Conservation (phyloP, 2,113 vertebrate species). For the Varanus salvator region DNA sequence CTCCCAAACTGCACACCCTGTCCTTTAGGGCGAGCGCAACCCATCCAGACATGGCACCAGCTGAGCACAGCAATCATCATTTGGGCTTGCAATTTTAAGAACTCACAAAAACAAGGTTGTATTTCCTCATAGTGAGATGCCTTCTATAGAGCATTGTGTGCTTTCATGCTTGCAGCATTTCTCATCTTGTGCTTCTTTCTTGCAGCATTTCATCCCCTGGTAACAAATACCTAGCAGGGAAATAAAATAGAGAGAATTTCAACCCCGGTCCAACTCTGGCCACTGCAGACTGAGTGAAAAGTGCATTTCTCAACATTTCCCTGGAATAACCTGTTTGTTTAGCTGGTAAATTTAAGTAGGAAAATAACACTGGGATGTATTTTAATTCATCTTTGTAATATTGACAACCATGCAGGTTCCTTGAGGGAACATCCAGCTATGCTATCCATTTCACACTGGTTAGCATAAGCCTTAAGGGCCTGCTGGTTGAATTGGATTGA, state of each 20-base stretch:
- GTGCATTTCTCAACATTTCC: neutral
- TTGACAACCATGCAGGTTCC: constrained; percentile 21
- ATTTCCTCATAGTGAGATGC: neutral
- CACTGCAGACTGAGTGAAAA: neutral
- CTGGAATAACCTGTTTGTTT: constrained; percentile 7
- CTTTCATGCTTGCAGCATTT: neutral
- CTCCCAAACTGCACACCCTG: no score
- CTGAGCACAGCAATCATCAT: neutral
- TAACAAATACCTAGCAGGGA: neutral
- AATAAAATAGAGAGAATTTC: neutral
- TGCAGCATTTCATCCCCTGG: neutral
- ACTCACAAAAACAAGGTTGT: neutral
- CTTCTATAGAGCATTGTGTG: neutral
- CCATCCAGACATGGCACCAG: neutral
- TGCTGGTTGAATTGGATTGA: constrained; percentile 26
- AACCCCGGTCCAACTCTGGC: neutral
- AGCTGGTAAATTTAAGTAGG: constrained; percentile 1
- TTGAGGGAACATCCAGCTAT: constrained; percentile 17
- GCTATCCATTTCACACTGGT: constrained; percentile 35
- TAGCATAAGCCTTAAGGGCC: constrained; percentile 27
- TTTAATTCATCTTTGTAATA: constrained; percentile 45
- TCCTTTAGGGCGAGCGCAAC: no score
- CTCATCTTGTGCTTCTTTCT: neutral
- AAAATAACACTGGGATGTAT: constrained; percentile 7
- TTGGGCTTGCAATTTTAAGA: no score